Base-by-base conservation (phyloP, 2,797 vertebrate species). In the Sebastolobus alascanus region DNA sequence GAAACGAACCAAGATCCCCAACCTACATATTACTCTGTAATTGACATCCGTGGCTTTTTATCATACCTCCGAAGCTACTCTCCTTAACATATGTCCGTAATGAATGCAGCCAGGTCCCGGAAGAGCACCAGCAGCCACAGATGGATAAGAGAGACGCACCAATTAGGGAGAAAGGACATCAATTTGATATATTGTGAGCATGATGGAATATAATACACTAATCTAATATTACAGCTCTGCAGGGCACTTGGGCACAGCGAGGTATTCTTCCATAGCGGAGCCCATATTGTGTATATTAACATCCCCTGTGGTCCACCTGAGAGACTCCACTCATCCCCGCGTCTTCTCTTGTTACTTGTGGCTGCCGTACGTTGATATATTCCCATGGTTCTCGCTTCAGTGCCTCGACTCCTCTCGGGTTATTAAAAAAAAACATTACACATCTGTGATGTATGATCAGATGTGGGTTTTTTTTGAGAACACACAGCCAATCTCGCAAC, bases 151-250 rank as follows among this genome's bases (percentile, higher is more conserved):
- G 22, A 89, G 79, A 72, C 37, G 61, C 58, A 64, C 68, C 84
- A 91, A 91, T 93, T 91, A 89, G 66, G 35, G 71, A 31, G 73
- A 73, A 65, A 80, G 75, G 72, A 83, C 84, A 79, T 87, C 58
- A 46, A 68, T 83, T 76, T 82, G 75, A 90, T 79, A 58, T 81
- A 81, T 66, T 31, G 79, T 65, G 60, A 80, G 78, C 43, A 56
- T 75, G 81, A 91, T 81, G 75, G 84, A 75, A 80, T 60, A 80
- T 68, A 77, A 87, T 76, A 60, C 63, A 40, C 56, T 80, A 77
- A 85, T 86, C 69, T 85, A 58, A 86, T 84, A 88, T 91, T 55
- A 83, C 74, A 60, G 86, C 87, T 83, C 84, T 85, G 75, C 64
- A 63, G 90, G 88, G 63, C 78, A 73, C 73, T 88, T 64, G 67